These are phyloP conservation scores for Mactra quadrangularis DNA, from an alignment of 1,140 invertebrate species.

Conservation along the genomic window DNA sequence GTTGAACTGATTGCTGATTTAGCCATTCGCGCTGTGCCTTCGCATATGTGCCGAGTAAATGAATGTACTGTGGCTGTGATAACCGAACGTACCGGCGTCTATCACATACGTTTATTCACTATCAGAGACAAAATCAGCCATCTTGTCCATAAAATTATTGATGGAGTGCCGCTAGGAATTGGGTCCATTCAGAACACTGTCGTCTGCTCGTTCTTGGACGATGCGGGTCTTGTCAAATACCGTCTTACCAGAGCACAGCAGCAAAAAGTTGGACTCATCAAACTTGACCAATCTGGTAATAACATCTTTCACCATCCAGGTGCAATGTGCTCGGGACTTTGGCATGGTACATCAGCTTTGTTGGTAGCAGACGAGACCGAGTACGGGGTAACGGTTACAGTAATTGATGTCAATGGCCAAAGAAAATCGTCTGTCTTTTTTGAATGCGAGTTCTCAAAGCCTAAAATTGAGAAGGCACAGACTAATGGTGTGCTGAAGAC, in stretches of 20 bases:
- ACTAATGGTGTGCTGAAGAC: constrained; percentile 18
- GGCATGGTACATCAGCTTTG: constrained; percentile 13
- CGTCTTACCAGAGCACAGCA: constrained; percentile 43
- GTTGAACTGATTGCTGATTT: constrained; percentile 51
- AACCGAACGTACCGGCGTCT: constrained; percentile 31
- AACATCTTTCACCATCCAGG: constrained; percentile 49
- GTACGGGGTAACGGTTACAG: constrained; percentile 36
- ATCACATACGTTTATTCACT: constrained; percentile 53
- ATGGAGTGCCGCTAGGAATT: constrained; percentile 44
- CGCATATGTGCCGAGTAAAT: constrained; percentile 48
- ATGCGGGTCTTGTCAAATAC: constrained; percentile 26
- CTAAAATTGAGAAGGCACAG: constrained; percentile 11
- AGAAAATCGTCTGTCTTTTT: constrained; percentile 52
- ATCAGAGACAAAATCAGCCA: constrained; percentile 55
- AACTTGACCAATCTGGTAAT: constrained; percentile 37
- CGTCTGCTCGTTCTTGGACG: constrained; percentile 44
- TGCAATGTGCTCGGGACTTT: constrained; percentile 21
- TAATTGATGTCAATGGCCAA: constrained; percentile 34
- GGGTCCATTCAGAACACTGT: constrained; percentile 41
- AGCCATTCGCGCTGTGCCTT: constrained; percentile 25
- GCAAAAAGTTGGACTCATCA: constrained; percentile 32
- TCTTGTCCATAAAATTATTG: constrained; percentile 40
- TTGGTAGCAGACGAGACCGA: constrained; percentile 50
- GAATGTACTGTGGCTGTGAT: constrained; percentile 40
- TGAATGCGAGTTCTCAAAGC: constrained; percentile 17